Percentiles rank a stretch among this genome's conserved stretches.
Conservation (phyloP, 2,113 vertebrate genomes). For the Balaenoptera acutorostrata region DNA sequence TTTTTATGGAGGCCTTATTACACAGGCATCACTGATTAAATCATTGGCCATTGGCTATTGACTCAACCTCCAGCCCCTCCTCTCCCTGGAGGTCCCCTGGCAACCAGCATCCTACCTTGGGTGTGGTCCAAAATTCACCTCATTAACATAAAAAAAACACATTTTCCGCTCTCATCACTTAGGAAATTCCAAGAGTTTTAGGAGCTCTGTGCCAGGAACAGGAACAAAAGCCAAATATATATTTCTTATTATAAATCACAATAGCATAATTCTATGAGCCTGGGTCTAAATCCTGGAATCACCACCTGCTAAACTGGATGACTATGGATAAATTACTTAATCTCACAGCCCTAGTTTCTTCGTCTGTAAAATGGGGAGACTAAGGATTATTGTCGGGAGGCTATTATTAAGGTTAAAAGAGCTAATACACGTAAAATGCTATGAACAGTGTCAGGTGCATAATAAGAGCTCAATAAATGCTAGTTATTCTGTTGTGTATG, state of each 20-base stretch:
- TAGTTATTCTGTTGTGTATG: background rate
- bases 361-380: background rate
- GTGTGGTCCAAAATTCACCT: background rate
- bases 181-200: background rate
- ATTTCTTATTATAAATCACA: conserved; percentile 12
- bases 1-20: background rate
- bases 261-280: background rate
- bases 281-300: background rate
- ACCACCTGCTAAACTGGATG: background rate
- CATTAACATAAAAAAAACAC: background rate
- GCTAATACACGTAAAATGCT: conserved; percentile 12
- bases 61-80: background rate
- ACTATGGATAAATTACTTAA: conserved; percentile 10
- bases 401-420: conserved; percentile 35
- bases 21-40: background rate
- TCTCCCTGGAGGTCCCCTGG: background rate
- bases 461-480: background rate
- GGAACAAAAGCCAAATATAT: background rate
- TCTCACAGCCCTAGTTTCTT: background rate
- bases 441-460: background rate
- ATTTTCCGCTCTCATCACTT: background rate
- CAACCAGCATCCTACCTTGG: background rate
- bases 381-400: conserved; percentile 25
- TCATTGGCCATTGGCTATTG: background rate
- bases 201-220: background rate